Conservation (phyloP, 2,797 vertebrate genomes). For the Acridotheres tristis region DNA sequence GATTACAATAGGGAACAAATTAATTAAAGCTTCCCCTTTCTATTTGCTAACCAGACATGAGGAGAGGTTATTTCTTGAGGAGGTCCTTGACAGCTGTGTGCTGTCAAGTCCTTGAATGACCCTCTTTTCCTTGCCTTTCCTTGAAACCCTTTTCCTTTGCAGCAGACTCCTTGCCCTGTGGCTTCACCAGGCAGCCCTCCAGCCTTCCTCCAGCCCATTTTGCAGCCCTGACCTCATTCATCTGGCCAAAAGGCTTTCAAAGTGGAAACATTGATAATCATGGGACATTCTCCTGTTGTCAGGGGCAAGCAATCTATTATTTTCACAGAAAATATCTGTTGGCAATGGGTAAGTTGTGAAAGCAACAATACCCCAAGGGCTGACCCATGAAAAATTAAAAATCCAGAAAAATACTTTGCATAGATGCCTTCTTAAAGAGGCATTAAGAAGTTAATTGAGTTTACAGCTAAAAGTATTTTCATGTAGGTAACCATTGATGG, state of each 20-base stretch:
- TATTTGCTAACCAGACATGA: not conserved
- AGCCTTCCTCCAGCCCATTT: not conserved
- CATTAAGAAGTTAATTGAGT: not conserved
- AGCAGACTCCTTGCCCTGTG: not conserved
- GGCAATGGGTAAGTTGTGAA: not conserved
- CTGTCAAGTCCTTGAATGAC: not conserved
- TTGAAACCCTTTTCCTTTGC: not conserved
- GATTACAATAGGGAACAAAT: not conserved
- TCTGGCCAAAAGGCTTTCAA: not conserved
- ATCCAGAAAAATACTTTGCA: not conserved
- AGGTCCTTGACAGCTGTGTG: not conserved
- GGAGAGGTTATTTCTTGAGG: not conserved
- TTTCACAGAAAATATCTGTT: not conserved
- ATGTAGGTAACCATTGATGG: not conserved
- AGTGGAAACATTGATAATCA: not conserved
- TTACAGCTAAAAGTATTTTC: conserved; percentile 8
- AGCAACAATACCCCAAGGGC: not conserved
- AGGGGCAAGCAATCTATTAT: not conserved
- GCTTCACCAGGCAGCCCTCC: not conserved
- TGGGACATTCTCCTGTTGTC: not conserved
- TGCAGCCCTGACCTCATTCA: not conserved
- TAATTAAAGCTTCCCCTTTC: not conserved
- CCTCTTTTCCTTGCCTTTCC: not conserved
- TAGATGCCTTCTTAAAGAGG: not conserved
- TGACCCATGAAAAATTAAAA: not conserved